phyloP scores from a whole-genome alignment of 2,113 vertebrate species.

The Notothenia rossii region DNA sequence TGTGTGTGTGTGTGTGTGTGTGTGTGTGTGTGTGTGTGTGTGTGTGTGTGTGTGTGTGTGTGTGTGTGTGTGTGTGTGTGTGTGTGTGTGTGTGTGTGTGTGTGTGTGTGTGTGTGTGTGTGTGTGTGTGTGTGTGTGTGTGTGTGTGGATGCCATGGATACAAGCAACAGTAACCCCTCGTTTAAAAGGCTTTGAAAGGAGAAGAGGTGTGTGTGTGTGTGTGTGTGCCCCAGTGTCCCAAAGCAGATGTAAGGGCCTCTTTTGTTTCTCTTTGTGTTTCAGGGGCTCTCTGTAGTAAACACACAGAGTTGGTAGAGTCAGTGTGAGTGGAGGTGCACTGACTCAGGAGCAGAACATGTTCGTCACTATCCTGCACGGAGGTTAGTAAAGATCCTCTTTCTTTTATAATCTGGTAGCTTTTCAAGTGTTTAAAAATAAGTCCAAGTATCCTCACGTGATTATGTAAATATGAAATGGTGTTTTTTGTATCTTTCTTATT shows the following conservation, averaged over 20 bases:
- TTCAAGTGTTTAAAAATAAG: neutral
- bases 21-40: no score
- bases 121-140: no score
- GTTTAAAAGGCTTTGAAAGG: conserved; percentile 52
- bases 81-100: no score
- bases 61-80: neutral
- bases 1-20: no score
- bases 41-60: no score
- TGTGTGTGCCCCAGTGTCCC: no score
- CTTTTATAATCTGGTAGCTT: neutral
- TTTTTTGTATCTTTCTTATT: neutral
- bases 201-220: neutral
- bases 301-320: neutral
- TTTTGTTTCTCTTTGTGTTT: neutral
- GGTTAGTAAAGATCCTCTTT: conserved; percentile 66
- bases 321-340: neutral
- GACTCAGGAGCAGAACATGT: conserved; percentile 72
- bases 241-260: conserved; percentile 47
- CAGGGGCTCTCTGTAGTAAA: no score
- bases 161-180: conserved; percentile 56
- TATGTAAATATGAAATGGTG: neutral
- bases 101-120: no score
- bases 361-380: conserved; percentile 78
- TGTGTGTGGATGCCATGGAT: conserved; percentile 81
- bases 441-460: neutral